These are phyloP conservation scores for Leptinotarsa haldemani DNA, from an alignment of 2,888 invertebrate genomes.

Conservation along the genomic window DNA sequence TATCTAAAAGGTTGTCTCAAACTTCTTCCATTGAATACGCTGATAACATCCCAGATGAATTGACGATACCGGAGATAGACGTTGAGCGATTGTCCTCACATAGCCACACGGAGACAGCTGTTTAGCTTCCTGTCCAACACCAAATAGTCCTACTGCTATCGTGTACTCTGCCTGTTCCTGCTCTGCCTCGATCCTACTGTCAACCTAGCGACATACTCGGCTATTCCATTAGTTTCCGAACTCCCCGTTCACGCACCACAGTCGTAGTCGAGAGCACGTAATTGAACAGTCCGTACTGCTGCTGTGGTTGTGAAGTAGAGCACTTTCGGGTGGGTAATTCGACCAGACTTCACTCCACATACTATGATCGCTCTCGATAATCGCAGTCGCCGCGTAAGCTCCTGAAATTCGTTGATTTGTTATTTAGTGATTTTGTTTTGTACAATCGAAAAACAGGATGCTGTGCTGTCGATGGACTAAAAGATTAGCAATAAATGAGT, in stretches of 20 bases:
- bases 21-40: conserved; percentile 93
- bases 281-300: conserved; percentile 34
- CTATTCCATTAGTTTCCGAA: conserved; percentile 33
- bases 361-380: conserved; percentile 28
- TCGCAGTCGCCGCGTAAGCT: conserved; percentile 28
- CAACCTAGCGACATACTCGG: conserved; percentile 34
- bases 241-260: conserved; percentile 25
- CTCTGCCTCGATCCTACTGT: conserved; percentile 45
- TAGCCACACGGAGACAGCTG: conserved; percentile 95
- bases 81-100: conserved; percentile 92
- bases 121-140: conserved; percentile 70
- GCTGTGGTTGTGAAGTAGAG: conserved; percentile 39
- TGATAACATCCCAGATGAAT: conserved; percentile 87
- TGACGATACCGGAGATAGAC: conserved; percentile 92
- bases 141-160: conserved; percentile 31
- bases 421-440: conserved; percentile 57
- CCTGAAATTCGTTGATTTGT: conserved; percentile 58
- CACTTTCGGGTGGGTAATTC: conserved; percentile 35
- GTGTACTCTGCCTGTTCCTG: conserved; percentile 48
- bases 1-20: conserved; percentile 91
- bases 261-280: conserved; percentile 37
- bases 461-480: conserved; percentile 62
- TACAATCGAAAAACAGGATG: conserved; percentile 40
- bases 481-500: conserved; percentile 65
- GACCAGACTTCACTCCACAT: conserved; percentile 41